A percentile compares a stretch with the other conserved stretches of the same genome.
These are phyloP conservation scores for Tinamus major DNA, from an alignment of 2,797 vertebrate species.

Conservation along the genomic window DNA sequence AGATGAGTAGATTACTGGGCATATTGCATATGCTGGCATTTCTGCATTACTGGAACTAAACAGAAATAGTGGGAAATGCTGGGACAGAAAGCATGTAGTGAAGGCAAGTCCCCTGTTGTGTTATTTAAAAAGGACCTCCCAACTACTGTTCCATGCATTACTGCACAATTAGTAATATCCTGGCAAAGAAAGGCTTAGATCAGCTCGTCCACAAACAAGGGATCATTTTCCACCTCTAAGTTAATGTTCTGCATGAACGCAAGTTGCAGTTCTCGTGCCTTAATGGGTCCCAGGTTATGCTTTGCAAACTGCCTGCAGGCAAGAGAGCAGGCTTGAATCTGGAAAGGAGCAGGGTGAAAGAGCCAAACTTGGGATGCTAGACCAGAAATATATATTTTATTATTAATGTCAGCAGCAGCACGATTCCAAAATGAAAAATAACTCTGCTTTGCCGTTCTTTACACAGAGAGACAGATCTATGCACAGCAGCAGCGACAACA, in stretches of 20 bases:
- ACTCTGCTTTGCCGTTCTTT: constrained; percentile 50
- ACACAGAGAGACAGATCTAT: constrained; percentile 61
- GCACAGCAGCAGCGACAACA: constrained; percentile 64
- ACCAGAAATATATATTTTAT: constrained; percentile 73
- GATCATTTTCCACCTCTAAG: neutral
- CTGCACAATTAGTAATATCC: constrained; percentile 42
- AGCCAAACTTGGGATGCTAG: constrained; percentile 63
- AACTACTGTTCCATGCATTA: constrained; percentile 20
- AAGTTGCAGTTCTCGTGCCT: neutral
- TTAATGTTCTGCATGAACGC: rapidly evolving
- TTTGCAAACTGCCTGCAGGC: neutral
- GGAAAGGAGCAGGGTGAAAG: neutral
- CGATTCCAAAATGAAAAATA: constrained; percentile 70
- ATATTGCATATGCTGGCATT: rapidly evolving
- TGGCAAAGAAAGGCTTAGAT: constrained; percentile 48
- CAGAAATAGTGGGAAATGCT: constrained; percentile 7
- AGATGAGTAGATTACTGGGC: neutral
- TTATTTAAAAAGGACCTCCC: constrained; percentile 42
- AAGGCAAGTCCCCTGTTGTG: neutral
- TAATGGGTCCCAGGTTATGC: neutral
- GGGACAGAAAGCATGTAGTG: neutral
- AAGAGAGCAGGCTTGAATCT: rapidly evolving
- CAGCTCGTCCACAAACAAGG: neutral
- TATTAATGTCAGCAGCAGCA: constrained; percentile 71
- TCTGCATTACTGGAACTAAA: neutral